Percentiles rank a stretch among this genome's conserved stretches.
These are phyloP conservation scores for Pseudobourletiella spinata DNA, from an alignment of 1,140 invertebrate species.

Conservation along the genomic window DNA sequence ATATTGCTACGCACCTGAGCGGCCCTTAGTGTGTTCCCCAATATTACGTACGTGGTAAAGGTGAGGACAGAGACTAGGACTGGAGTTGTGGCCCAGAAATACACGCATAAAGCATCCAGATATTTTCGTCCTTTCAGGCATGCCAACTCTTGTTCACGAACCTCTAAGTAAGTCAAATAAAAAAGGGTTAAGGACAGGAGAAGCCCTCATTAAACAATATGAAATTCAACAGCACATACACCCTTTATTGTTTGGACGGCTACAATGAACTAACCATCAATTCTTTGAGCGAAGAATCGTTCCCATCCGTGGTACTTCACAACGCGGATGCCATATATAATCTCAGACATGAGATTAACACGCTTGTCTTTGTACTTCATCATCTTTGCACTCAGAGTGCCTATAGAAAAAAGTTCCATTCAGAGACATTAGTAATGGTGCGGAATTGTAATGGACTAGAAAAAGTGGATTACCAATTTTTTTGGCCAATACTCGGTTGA, in stretches of 20 bases:
- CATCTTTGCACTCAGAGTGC: constrained; percentile 66
- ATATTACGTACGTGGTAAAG: constrained; percentile 74
- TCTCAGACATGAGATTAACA: constrained; percentile 80
- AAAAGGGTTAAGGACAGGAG: no score
- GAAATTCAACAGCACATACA: no score
- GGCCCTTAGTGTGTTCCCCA: constrained; percentile 71
- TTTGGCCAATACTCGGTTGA: constrained; percentile 83
- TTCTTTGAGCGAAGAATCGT: constrained; percentile 64
- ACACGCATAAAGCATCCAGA: constrained; percentile 95
- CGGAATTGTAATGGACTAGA: no score
- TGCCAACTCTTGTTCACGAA: constrained; percentile 61
- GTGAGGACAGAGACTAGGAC: constrained; percentile 87
- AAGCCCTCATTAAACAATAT: no score
- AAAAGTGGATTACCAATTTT: constrained; percentile 72
- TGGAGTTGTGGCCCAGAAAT: constrained; percentile 98
- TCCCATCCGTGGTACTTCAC: constrained; percentile 95
- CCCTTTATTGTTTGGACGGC: no score
- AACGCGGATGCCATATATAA: constrained; percentile 73
- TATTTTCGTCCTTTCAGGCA: constrained; percentile 82
- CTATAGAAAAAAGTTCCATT: no score
- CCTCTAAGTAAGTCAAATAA: no score
- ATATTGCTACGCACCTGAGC: constrained; percentile 71
- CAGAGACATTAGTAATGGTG: constrained; percentile 2
- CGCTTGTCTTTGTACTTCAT: constrained; percentile 87
- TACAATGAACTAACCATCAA: constrained; percentile 48